phyloP scores from a whole-genome alignment of 2,113 vertebrate species.

The Felis chaus region DNA sequence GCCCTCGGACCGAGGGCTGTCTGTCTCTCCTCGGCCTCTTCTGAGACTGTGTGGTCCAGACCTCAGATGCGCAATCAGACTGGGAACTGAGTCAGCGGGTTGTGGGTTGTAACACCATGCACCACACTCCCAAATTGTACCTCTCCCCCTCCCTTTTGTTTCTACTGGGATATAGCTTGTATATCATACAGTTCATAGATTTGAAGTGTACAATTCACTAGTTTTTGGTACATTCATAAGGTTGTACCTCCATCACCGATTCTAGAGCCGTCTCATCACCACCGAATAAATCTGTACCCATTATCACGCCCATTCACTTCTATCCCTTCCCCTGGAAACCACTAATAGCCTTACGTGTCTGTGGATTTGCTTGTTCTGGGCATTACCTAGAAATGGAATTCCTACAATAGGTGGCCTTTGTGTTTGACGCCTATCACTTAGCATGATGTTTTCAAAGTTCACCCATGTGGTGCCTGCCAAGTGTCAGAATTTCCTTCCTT shows the following conservation, averaged over 20 bases:
- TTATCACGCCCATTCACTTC: background rate
- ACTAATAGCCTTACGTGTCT: background rate
- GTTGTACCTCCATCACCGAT: background rate
- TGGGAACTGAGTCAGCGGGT: background rate
- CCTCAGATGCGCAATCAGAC: background rate
- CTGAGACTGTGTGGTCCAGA: background rate
- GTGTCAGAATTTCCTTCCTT: background rate
- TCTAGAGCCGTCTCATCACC: background rate
- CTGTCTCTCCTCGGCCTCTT: background rate
- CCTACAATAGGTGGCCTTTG: background rate
- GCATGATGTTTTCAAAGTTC: background rate
- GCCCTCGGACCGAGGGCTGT: fast-evolving
- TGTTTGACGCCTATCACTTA: background rate
- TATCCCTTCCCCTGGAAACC: background rate
- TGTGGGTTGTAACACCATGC: background rate
- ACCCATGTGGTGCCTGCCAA: fast-evolving
- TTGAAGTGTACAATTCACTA: background rate
- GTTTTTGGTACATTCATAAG: background rate
- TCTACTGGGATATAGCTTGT: background rate
- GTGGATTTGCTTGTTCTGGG: background rate
- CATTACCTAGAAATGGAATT: background rate
- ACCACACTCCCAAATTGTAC: background rate
- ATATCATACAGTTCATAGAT: background rate
- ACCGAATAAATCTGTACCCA: background rate
- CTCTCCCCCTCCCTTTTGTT: background rate